Percentiles rank a stretch among this genome's conserved stretches.
phyloP scores from a whole-genome alignment of 2,888 invertebrate genomes.

The Tenthredo mesomela region DNA sequence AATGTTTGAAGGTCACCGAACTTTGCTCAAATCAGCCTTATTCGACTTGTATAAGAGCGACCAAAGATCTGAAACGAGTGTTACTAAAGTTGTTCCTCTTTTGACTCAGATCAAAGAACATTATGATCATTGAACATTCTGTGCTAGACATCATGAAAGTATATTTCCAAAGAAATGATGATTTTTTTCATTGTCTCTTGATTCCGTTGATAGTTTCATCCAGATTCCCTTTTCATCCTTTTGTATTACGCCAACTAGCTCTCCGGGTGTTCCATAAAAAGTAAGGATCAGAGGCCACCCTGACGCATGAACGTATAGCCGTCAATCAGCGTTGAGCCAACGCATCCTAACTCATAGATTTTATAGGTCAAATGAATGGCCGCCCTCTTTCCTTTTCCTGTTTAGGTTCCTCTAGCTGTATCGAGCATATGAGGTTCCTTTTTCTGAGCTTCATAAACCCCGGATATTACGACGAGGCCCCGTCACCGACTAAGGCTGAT shows the following conservation, averaged over 20 bases:
- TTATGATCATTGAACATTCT: neutral
- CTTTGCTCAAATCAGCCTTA: too few species aligned
- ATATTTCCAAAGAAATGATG: neutral
- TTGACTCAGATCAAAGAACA: neutral
- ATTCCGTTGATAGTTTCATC: neutral
- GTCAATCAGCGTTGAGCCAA: slow-evolving; percentile 24
- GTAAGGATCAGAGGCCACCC: slow-evolving; percentile 11
- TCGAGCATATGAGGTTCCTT: neutral
- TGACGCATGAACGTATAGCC: neutral
- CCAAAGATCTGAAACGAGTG: too few species aligned
- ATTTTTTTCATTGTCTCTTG: neutral
- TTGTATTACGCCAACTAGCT: neutral
- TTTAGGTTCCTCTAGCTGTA: neutral
- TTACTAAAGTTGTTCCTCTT: neutral
- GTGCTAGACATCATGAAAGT: neutral
- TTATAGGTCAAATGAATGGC: slow-evolving; percentile 39
- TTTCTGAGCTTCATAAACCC: slow-evolving; percentile 55
- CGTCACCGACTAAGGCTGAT: slow-evolving; percentile 42
- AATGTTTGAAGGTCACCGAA: neutral
- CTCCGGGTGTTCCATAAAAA: slow-evolving; percentile 17
- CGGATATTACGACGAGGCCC: slow-evolving; percentile 57
- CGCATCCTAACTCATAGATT: slow-evolving; percentile 34
- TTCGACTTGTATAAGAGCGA: too few species aligned
- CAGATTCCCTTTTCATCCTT: neutral
- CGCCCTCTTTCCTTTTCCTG: slow-evolving; percentile 17